A percentile compares a stretch with the other conserved stretches of the same genome.
phyloP scores from a whole-genome alignment of 1,140 invertebrate genomes.

The Meloidogyne chitwoodi region DNA sequence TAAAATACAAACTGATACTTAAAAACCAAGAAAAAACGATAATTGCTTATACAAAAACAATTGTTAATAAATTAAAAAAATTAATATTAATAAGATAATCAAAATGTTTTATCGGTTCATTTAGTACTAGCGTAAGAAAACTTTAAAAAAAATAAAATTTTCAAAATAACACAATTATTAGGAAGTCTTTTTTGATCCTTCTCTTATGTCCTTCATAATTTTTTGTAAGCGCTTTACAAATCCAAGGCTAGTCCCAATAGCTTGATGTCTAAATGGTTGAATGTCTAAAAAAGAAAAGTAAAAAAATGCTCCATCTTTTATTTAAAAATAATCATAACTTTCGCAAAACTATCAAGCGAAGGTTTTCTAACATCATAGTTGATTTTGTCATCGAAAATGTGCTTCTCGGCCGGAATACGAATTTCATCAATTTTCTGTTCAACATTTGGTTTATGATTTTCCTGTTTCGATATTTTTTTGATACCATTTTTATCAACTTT shows the following conservation, averaged over 20 bases:
- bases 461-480: background rate
- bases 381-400: background rate
- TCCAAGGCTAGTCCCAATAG: background rate
- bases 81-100: too few relatives aligned
- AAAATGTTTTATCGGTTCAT: background rate
- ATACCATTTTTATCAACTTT: background rate
- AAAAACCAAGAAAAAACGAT: too few relatives aligned
- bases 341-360: background rate
- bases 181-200: background rate
- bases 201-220: background rate
- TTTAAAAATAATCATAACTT: slow-evolving; percentile 1
- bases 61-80: too few relatives aligned
- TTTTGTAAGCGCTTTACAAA: background rate
- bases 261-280: background rate
- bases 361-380: background rate
- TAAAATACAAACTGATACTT: too few relatives aligned
- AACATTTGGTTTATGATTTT: background rate
- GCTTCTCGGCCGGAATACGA: background rate
- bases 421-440: background rate
- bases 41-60: too few relatives aligned
- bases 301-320: too few relatives aligned
- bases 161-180: background rate
- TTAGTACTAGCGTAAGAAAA: background rate
- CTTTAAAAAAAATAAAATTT: background rate
- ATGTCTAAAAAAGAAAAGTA: background rate